Evolutionary conservation across 2,113 vertebrate species (phyloP).

Genomic region (Accipiter virgatus): DNA sequence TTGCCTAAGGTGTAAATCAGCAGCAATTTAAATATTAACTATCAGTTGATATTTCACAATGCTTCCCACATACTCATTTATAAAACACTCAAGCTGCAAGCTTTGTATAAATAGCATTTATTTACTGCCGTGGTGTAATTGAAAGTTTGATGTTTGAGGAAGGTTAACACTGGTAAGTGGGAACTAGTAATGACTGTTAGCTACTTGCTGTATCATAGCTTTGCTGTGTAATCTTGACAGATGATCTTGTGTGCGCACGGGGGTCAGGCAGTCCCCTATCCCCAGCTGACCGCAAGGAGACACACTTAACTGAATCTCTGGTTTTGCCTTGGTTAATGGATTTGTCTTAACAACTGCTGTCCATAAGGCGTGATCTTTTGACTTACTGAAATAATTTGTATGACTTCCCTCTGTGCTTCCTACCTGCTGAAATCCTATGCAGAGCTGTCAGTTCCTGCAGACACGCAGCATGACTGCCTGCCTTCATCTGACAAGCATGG

Average conservation of each 20-base stretch:
- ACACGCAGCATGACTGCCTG: neutral
- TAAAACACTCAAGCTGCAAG: neutral
- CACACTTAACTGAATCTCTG: neutral
- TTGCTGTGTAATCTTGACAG: neutral
- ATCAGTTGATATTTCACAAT: slow-evolving; percentile 18
- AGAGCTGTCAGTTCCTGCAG: neutral
- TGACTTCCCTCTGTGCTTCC: neutral
- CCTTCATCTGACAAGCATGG: neutral
- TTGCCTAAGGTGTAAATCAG: neutral
- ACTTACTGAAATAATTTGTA: neutral
- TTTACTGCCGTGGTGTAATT: neutral
- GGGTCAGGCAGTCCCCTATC: neutral
- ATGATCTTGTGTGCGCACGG: neutral
- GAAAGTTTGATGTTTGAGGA: neutral
- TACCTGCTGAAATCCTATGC: neutral
- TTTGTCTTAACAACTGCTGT: neutral
- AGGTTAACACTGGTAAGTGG: fast-evolving
- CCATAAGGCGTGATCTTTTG: neutral
- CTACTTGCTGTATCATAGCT: neutral
- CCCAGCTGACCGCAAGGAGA: neutral
- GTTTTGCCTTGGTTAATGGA: neutral
- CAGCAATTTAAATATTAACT: slow-evolving; percentile 31
- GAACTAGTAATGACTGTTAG: neutral
- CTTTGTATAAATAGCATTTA: slow-evolving; percentile 27
- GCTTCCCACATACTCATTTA: slow-evolving; percentile 2